These are phyloP conservation scores for Arbacia lixula DNA, from an alignment of 53 echinoderm and acorn worm species.

Conservation along the genomic window DNA sequence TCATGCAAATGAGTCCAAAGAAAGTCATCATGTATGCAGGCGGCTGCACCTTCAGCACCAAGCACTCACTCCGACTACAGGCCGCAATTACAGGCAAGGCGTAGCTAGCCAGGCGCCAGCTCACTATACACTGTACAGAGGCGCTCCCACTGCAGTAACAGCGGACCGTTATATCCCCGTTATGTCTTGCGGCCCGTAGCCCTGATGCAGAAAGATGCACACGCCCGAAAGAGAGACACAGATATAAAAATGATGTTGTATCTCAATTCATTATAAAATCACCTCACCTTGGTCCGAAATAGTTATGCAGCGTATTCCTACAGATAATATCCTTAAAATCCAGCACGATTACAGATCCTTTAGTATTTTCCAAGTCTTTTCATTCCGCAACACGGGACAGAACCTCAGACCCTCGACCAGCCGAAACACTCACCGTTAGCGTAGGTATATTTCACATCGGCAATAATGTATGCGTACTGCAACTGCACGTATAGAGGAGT, in stretches of 20 bases:
- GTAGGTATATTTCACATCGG: background rate
- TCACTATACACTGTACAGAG: too few species aligned
- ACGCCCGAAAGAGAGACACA: constrained; percentile 32
- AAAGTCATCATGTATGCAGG: too few species aligned
- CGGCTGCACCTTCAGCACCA: too few species aligned
- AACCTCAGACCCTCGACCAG: constrained; percentile 52
- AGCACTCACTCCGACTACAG: too few species aligned
- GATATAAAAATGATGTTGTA: background rate
- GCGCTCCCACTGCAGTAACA: background rate
- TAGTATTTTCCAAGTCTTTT: constrained; percentile 44
- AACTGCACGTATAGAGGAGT: too few species aligned
- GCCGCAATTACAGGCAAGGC: too few species aligned
- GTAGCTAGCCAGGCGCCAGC: too few species aligned
- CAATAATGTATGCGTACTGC: too few species aligned
- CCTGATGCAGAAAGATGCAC: constrained; percentile 26
- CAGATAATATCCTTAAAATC: constrained; percentile 17
- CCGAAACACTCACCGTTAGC: constrained; percentile 44
- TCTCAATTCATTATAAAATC: background rate
- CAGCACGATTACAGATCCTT: constrained; percentile 24
- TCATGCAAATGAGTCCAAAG: too few species aligned
- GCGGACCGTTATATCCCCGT: constrained; percentile 44
- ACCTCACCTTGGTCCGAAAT: constrained; percentile 40
- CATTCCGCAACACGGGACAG: constrained; percentile 34
- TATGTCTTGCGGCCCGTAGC: constrained; percentile 19
- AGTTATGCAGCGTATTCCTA: constrained; percentile 26